Conservation (phyloP, 2,888 invertebrate genomes). For the Cephonodes hylas region DNA sequence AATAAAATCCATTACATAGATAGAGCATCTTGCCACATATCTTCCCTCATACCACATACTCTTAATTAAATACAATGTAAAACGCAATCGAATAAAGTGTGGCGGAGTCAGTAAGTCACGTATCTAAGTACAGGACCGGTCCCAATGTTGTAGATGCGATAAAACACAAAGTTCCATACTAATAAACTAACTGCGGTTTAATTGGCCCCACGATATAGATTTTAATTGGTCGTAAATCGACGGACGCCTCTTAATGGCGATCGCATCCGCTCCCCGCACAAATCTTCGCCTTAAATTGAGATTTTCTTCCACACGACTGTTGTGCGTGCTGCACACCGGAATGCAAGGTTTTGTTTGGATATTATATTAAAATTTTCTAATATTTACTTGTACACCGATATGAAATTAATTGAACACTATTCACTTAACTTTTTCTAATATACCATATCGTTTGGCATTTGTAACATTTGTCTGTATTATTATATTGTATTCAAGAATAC, state of each 20-base stretch:
- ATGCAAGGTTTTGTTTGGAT: neutral
- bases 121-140: constrained; percentile 34
- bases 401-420: no score
- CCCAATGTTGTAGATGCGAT: constrained; percentile 43
- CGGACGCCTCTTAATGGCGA: constrained; percentile 54
- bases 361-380: constrained; percentile 18
- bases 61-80: constrained; percentile 13
- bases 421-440: no score
- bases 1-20: neutral
- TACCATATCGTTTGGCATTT: no score
- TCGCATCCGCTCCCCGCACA: constrained; percentile 42
- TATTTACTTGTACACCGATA: no score
- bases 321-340: constrained; percentile 4
- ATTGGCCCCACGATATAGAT: constrained; percentile 71
- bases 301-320: constrained; percentile 11
- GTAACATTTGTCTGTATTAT: no score
- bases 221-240: constrained; percentile 75
- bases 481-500: no score
- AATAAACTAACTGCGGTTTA: constrained; percentile 69
- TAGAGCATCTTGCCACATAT: neutral
- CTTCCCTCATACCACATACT: neutral
- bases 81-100: constrained; percentile 10
- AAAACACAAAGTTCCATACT: constrained; percentile 55
- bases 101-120: constrained; percentile 19
- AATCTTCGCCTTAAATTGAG: constrained; percentile 41